Evolutionary conservation across 2,113 vertebrate species (phyloP).

Genomic region (Plotosus lineatus): DNA sequence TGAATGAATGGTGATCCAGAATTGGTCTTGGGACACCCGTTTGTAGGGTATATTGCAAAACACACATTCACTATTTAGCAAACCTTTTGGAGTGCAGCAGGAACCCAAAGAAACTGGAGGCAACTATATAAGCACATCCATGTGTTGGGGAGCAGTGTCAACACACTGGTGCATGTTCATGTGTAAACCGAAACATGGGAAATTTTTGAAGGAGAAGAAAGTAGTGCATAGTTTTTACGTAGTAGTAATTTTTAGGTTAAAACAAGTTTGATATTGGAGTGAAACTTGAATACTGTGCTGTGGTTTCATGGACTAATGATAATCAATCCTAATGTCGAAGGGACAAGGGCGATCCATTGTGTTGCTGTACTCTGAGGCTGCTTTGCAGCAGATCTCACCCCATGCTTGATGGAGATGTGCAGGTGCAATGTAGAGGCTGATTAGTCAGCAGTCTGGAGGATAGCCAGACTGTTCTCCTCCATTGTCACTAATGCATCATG

Average conservation of each 20-base stretch:
- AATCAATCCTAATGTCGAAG: neutral
- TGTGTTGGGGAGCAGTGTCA: neutral
- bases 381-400: constrained; percentile 34
- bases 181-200: neutral
- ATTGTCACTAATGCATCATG: neutral
- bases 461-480: constrained; percentile 56
- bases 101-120: neutral
- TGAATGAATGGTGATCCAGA: no score
- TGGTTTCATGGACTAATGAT: neutral
- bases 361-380: neutral
- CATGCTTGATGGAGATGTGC: constrained; percentile 23
- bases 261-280: neutral
- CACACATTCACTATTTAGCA: neutral
- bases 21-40: no score
- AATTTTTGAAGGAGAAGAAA: neutral
- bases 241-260: neutral
- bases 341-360: neutral
- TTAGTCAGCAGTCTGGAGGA: constrained; percentile 64
- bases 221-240: neutral
- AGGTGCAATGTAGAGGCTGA: constrained; percentile 54
- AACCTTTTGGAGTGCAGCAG: neutral
- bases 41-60: no score
- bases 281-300: neutral
- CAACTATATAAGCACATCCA: neutral
- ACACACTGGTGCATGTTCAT: neutral